Conservation (phyloP, 1,140 invertebrate species). For the Colletes gigas region DNA sequence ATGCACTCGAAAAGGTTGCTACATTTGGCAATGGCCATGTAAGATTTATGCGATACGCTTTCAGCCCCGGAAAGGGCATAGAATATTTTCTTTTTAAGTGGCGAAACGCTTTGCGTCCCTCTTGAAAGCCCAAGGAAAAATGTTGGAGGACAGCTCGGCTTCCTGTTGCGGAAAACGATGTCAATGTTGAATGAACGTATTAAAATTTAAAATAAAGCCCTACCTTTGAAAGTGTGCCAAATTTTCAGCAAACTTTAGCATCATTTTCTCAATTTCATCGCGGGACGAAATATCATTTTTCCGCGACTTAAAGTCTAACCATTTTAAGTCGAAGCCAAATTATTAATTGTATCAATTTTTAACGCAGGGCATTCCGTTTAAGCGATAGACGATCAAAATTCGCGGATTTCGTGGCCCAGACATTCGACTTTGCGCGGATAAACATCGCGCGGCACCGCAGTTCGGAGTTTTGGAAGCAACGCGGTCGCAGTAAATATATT, state of each 20-base stretch:
- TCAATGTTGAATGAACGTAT: not conserved
- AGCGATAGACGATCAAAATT: too few species aligned
- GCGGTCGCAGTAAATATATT: not conserved
- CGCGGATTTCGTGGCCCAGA: too few species aligned
- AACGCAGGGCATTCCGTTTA: too few species aligned
- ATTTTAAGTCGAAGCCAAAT: too few species aligned
- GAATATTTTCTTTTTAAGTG: slow-evolving; percentile 7
- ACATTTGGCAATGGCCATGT: slow-evolving; percentile 26
- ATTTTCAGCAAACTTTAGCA: too few species aligned
- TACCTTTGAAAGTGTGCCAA: too few species aligned
- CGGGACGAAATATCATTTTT: too few species aligned
- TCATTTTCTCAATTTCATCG: too few species aligned
- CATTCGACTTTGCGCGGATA: too few species aligned
- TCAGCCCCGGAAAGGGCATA: not conserved
- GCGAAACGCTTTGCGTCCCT: not conserved
- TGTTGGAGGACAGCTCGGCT: not conserved
- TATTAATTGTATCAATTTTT: too few species aligned
- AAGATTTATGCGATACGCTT: slow-evolving; percentile 17
- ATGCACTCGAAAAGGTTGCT: slow-evolving; percentile 44
- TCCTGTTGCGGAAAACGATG: not conserved
- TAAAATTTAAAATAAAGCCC: not conserved
- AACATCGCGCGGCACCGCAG: not conserved
- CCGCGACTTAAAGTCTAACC: too few species aligned
- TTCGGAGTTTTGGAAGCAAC: not conserved
- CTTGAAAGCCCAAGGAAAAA: not conserved